Percentiles rank a stretch among this genome's conserved stretches.
Evolutionary conservation across 2,113 vertebrate genomes (phyloP).

Genomic region (Rhinogobius similis): DNA sequence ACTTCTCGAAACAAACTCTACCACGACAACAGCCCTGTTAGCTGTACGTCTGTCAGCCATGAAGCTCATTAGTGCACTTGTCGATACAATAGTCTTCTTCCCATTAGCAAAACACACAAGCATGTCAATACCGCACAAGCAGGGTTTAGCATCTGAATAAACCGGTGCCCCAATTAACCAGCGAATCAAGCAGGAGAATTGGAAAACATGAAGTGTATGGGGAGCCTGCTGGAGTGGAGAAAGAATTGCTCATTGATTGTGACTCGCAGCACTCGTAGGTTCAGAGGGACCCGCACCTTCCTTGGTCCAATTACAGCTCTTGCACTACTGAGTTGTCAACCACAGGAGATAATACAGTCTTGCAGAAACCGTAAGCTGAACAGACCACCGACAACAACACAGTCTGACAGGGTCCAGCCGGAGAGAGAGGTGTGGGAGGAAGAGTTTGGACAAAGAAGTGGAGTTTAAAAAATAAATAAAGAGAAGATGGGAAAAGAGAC

Average conservation of each 20-base stretch:
- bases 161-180: conserved; percentile 42
- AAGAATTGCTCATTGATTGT: conserved; percentile 31
- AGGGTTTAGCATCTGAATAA: conserved; percentile 16
- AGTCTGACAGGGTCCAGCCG: not conserved
- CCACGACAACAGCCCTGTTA: conserved; percentile 15
- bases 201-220: conserved; percentile 14
- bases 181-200: conserved; percentile 17
- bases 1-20: not conserved
- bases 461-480: no score
- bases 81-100: conserved; percentile 33
- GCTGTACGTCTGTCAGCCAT: conserved; percentile 28
- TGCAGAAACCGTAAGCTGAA: conserved; percentile 4
- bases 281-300: conserved; percentile 17
- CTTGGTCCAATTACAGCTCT: conserved; percentile 50
- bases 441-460: not conserved
- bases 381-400: not conserved
- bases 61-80: conserved; percentile 50
- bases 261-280: conserved; percentile 26
- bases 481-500: no score
- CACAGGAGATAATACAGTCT: conserved; percentile 23
- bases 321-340: conserved; percentile 35
- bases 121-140: not conserved
- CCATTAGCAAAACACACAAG: conserved; percentile 18
- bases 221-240: conserved; percentile 9
- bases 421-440: not conserved